Evolutionary conservation across 2,888 invertebrate species (phyloP).

Genomic region (Pycnomerus fuliginosus): DNA sequence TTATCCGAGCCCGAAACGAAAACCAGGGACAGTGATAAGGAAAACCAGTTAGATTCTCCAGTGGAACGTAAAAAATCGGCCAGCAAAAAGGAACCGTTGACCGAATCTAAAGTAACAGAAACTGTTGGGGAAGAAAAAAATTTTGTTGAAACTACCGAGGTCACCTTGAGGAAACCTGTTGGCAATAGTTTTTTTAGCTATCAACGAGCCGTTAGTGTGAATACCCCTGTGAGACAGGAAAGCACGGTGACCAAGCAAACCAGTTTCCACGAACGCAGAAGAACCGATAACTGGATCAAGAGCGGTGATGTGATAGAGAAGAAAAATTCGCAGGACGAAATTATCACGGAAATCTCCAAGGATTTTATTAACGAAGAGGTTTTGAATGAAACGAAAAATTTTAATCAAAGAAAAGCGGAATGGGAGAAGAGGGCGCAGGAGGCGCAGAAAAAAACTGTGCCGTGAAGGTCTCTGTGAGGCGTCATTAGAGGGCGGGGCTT

Average conservation of each 20-base stretch:
- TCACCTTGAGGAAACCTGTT: slow-evolving; percentile 42
- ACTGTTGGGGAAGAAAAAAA: slow-evolving; percentile 8
- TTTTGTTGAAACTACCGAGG: slow-evolving; percentile 35
- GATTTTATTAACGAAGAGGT: slow-evolving; percentile 41
- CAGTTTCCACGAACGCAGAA: slow-evolving; percentile 42
- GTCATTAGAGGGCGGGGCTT: too few species aligned
- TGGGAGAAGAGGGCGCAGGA: slow-evolving; percentile 78
- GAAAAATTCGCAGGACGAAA: slow-evolving; percentile 33
- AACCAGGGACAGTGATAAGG: slow-evolving; percentile 72
- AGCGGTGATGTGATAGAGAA: slow-evolving; percentile 35
- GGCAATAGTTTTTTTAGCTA: slow-evolving; percentile 40
- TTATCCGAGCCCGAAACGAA: slow-evolving; percentile 54
- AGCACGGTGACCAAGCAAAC: slow-evolving; percentile 44
- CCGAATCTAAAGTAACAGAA: slow-evolving; percentile 26
- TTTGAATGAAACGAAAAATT: slow-evolving; percentile 66
- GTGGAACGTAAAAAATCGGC: slow-evolving; percentile 52
- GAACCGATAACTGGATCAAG: slow-evolving; percentile 47
- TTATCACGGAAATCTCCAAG: slow-evolving; percentile 34
- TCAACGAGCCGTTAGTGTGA: slow-evolving; percentile 43
- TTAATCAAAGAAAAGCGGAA: slow-evolving; percentile 72
- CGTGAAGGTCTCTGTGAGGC: slow-evolving; percentile 28
- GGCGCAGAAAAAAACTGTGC: slow-evolving; percentile 60
- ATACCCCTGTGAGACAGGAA: slow-evolving; percentile 34
- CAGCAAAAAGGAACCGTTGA: slow-evolving; percentile 37
- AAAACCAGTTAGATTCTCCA: slow-evolving; percentile 61